These are phyloP conservation scores for Limnephilus rhombicus DNA, from an alignment of 2,888 invertebrate species.

Conservation along the genomic window DNA sequence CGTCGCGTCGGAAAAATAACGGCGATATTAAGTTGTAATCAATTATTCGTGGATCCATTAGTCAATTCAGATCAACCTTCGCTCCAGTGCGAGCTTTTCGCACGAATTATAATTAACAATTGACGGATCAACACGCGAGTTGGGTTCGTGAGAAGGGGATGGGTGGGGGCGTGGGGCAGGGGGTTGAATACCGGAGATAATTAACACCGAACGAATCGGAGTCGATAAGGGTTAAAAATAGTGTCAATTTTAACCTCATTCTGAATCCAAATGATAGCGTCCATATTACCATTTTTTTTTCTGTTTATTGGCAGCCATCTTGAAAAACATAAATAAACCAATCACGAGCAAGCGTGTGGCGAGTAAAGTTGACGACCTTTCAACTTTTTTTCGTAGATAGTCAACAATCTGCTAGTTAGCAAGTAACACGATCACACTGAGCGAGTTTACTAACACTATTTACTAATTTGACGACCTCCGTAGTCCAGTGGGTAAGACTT, in stretches of 20 bases:
- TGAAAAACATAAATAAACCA: no score
- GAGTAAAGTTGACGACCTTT: no score
- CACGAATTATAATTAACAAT: constrained; percentile 55
- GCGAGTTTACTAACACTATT: no score
- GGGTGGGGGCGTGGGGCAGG: not conserved
- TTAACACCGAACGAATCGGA: not conserved
- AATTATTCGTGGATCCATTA: constrained; percentile 59
- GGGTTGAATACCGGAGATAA: not conserved
- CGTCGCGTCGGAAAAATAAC: not conserved
- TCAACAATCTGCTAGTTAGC: no score
- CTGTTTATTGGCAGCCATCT: no score
- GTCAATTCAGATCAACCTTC: constrained; percentile 44
- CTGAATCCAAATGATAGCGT: not conserved
- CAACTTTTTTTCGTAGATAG: no score
- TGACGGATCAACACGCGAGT: constrained; percentile 36
- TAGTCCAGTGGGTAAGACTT: no score
- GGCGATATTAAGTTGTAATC: not conserved
- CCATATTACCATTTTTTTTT: no score
- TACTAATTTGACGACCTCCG: no score
- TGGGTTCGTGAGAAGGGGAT: not conserved
- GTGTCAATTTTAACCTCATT: not conserved
- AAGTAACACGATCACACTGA: no score
- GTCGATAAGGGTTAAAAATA: not conserved
- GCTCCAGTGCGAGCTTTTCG: constrained; percentile 56
- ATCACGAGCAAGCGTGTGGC: no score